A percentile compares a stretch with the other conserved stretches of the same genome.
These are phyloP conservation scores for Sthenelais limicola DNA, from an alignment of 2,888 invertebrate species.

Conservation along the genomic window DNA sequence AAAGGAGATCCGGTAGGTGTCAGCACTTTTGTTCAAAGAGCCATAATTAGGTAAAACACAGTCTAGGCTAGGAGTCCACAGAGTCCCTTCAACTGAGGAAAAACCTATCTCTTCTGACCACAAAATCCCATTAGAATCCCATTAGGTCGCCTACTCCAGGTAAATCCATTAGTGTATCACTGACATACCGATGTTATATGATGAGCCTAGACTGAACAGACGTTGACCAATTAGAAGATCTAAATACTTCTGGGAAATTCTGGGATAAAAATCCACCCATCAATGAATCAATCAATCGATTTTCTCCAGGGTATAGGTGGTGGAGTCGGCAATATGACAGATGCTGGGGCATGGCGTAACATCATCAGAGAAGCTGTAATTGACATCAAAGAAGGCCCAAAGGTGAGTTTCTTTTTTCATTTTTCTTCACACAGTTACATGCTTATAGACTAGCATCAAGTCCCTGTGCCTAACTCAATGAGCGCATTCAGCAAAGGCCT, in stretches of 20 bases:
- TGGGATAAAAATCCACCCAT: not conserved
- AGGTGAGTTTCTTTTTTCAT: no score
- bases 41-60: not conserved
- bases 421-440: no score
- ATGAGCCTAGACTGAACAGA: no score
- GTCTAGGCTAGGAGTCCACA: not conserved
- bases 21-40: not conserved
- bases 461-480: no score
- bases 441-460: no score
- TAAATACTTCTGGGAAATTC: no score
- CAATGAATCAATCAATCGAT: not conserved
- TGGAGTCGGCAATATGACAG: not conserved
- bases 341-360: not conserved
- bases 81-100: not conserved
- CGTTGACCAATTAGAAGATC: no score
- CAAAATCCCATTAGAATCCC: not conserved
- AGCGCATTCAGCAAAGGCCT: no score
- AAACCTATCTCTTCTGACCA: not conserved
- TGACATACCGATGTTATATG: not conserved
- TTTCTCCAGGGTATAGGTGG: not conserved
- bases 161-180: not conserved
- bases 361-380: not conserved
- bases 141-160: not conserved
- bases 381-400: not conserved
- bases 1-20: conserved; percentile 23